Evolutionary conservation across 2,888 invertebrate species (phyloP).

Genomic region (Dasypogon diadema): DNA sequence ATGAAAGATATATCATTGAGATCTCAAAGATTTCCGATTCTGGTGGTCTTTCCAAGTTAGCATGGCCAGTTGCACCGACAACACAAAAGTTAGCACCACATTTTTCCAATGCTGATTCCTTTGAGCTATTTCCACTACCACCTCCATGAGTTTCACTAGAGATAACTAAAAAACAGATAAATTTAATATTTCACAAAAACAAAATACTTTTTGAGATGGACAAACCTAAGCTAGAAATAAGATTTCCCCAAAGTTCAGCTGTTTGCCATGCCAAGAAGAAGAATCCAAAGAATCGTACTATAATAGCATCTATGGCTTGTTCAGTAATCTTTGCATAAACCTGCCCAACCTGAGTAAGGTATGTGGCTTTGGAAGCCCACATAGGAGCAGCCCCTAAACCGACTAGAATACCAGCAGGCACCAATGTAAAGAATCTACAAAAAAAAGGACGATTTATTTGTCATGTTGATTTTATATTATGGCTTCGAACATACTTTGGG

Average conservation of each 20-base stretch:
- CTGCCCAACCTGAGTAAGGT: constrained; percentile 93
- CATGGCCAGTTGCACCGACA: constrained; percentile 77
- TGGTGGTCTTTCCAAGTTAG: constrained; percentile 83
- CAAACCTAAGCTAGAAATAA: constrained; percentile 85
- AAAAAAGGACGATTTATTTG: not conserved
- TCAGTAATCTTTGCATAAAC: constrained; percentile 90
- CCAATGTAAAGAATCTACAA: constrained; percentile 84
- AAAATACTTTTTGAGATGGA: constrained; percentile 26
- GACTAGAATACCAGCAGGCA: constrained; percentile 92
- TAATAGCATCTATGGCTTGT: constrained; percentile 89
- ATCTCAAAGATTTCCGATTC: constrained; percentile 90
- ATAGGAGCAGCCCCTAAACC: constrained; percentile 96
- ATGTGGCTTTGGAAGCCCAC: constrained; percentile 99
- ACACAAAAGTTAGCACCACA: constrained; percentile 90
- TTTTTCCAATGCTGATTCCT: constrained; percentile 71
- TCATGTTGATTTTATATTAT: not conserved
- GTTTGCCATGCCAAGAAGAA: constrained; percentile 99
- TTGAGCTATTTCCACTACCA: constrained; percentile 67
- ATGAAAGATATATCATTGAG: constrained; percentile 88
- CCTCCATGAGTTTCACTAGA: constrained; percentile 77
- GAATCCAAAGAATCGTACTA: constrained; percentile 97
- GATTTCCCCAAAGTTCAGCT: constrained; percentile 95
- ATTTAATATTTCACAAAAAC: not conserved
- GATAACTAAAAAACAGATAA: constrained; percentile 45
- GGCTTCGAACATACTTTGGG: constrained; percentile 71